Evolutionary conservation across 2,113 vertebrate genomes (phyloP), one percentile per base, ranked within the genome.

Genomic region (Bubo blakistoni): DNA sequence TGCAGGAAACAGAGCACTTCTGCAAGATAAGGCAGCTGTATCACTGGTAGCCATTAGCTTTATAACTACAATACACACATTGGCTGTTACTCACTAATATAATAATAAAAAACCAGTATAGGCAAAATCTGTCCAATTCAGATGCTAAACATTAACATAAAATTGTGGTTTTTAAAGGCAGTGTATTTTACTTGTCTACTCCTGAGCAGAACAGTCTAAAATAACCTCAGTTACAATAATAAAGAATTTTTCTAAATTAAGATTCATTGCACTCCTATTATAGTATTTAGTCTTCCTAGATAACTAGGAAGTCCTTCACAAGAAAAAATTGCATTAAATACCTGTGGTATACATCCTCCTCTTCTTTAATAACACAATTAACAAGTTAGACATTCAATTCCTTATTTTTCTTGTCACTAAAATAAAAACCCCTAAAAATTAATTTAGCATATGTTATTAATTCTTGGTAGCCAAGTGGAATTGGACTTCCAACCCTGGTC

Each of bases 21-120:
- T 67, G 44, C 38, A 55, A 27, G 25, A 17, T 16, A 54, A 19
- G 51, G 76, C 58, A 91, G 44, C 29, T 11, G 18, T 24, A 29
- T 18, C 40, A 13, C 46, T 57, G 71, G 46, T 7, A 13, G 63
- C 66, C 36, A 24, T 1, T 4, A 58, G 11, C 73, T 92, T 44
- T 66, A n/a, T 14, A 42, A 47, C 19, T 10, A 8, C 44, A 52
- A 20, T 2, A 30, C 55, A 40, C 30, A 36, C 29, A 12, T 6
- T 32, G 70, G n/a, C 63, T 27, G 8, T 21, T 49, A 52, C 42
- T 81, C 63, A 42, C 47, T 78, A 40, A 47, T 66, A 34, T 13
- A 42, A 44, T 29, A 61, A 38, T 3, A 4, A 16, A 22, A 83
- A 42, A 66, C 0, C 13, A 34, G 27, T 15, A 16, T 2, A 54